Conservation (phyloP, 1,140 invertebrate genomes). For the Drosophila pseudoobscura region DNA sequence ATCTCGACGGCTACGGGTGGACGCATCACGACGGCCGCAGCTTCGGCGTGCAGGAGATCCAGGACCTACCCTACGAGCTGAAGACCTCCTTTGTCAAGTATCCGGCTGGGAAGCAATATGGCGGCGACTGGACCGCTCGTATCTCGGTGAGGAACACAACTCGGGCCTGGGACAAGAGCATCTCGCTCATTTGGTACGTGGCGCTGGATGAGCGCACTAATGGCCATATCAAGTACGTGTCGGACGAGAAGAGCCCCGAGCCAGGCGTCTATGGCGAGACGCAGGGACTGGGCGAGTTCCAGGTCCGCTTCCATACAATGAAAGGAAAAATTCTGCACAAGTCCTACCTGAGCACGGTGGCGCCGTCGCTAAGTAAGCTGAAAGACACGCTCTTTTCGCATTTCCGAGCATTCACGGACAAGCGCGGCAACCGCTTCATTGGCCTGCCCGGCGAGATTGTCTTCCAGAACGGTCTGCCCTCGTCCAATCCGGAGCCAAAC, state of each 20-base stretch:
- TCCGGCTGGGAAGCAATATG: slow-evolving; percentile 89
- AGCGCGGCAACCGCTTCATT: slow-evolving; percentile 85
- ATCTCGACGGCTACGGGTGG: slow-evolving; percentile 93
- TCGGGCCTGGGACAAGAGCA: slow-evolving; percentile 79
- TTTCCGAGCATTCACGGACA: slow-evolving; percentile 85
- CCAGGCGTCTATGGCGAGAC: slow-evolving; percentile 91
- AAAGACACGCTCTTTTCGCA: slow-evolving; percentile 91
- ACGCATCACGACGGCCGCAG: slow-evolving; percentile 94
- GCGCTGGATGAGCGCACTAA: slow-evolving; percentile 89
- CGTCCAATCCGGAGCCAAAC: slow-evolving; percentile 87
- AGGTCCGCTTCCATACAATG: slow-evolving; percentile 81
- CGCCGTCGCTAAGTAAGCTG: slow-evolving; percentile 89
- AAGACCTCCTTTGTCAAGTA: slow-evolving; percentile 95
- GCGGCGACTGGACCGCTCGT: slow-evolving; percentile 96
- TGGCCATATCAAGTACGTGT: slow-evolving; percentile 85
- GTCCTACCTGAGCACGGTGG: slow-evolving; percentile 89
- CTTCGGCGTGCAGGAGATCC: slow-evolving; percentile 96
- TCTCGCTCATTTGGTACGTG: slow-evolving; percentile 91
- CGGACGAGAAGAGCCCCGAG: slow-evolving; percentile 85
- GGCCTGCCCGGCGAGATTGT: slow-evolving; percentile 86
- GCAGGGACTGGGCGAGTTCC: slow-evolving; percentile 91
- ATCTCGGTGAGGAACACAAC: slow-evolving; percentile 87
- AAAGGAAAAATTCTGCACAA: slow-evolving; percentile 87
- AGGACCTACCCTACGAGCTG: slow-evolving; percentile 90
- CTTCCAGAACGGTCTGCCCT: slow-evolving; percentile 80